These are phyloP conservation scores for Syngnathus rostellatus DNA, from an alignment of 2,797 vertebrate species.

Conservation along the genomic window DNA sequence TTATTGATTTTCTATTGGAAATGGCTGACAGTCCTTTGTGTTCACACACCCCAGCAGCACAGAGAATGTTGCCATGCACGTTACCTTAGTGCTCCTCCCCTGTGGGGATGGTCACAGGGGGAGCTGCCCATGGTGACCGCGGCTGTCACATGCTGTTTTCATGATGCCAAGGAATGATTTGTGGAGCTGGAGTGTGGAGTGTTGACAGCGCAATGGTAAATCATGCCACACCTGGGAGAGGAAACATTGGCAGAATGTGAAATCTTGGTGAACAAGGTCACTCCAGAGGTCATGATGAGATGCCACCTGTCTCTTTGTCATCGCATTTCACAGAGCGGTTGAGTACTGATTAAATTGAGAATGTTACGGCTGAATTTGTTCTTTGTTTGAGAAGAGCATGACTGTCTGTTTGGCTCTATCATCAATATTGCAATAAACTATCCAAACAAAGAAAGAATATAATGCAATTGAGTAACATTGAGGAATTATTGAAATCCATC, in stretches of 20 bases:
- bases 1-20: background rate
- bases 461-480: background rate
- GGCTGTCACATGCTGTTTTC: constrained; percentile 61
- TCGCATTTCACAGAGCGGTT: constrained; percentile 28
- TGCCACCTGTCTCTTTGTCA: constrained; percentile 32
- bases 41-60: background rate
- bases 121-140: constrained; percentile 47
- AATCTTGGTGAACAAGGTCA: constrained; percentile 62
- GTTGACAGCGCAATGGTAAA: constrained; percentile 43
- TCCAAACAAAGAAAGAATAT: background rate
- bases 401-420: constrained; percentile 12
- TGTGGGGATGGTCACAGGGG: constrained; percentile 44
- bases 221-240: constrained; percentile 59
- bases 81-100: constrained; percentile 45
- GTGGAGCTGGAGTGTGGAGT: constrained; percentile 38
- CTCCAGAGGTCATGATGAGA: constrained; percentile 46
- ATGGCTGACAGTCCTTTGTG: background rate
- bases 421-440: background rate
- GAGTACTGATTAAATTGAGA: constrained; percentile 26
- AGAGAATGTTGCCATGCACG: constrained; percentile 29
- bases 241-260: constrained; percentile 56
- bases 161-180: constrained; percentile 57
- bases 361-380: constrained; percentile 37
- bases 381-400: constrained; percentile 35
- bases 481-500: background rate